Percentiles rank a stretch among this genome's conserved stretches.
Evolutionary conservation across 2,113 vertebrate species (phyloP).

Genomic region (Petromus typicus): DNA sequence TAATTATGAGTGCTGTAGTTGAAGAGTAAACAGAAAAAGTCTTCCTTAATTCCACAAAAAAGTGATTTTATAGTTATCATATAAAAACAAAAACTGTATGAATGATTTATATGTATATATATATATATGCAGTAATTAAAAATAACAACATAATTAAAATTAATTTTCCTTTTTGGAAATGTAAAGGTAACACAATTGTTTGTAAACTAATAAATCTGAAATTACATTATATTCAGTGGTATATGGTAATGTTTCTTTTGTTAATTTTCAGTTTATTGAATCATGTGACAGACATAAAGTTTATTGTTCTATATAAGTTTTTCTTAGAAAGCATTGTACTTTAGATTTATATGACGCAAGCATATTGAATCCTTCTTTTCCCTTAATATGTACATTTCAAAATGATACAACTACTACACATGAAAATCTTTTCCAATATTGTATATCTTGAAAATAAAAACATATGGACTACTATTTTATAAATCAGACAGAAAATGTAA

Average conservation of each 20-base stretch:
- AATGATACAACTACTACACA: slow-evolving; percentile 62
- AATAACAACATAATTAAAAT: slow-evolving; percentile 48
- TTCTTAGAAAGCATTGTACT: slow-evolving; percentile 45
- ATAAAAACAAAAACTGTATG: slow-evolving; percentile 44
- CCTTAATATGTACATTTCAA: slow-evolving; percentile 57
- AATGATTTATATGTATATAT: background rate
- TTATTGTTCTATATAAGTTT: slow-evolving; percentile 35
- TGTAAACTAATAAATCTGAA: slow-evolving; percentile 25
- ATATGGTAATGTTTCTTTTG: slow-evolving; percentile 43
- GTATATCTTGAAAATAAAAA: slow-evolving; percentile 57
- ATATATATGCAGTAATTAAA: slow-evolving; percentile 48
- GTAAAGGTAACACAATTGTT: slow-evolving; percentile 66
- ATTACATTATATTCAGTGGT: slow-evolving; percentile 21
- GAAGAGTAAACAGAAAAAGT: slow-evolving; percentile 50
- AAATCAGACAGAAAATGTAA: slow-evolving; percentile 60
- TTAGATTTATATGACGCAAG: slow-evolving; percentile 56
- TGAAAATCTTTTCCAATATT: slow-evolving; percentile 22
- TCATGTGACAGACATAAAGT: slow-evolving; percentile 56
- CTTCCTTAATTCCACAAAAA: background rate
- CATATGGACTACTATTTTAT: slow-evolving; percentile 52
- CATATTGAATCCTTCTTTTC: slow-evolving; percentile 18
- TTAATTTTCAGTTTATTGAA: slow-evolving; percentile 53
- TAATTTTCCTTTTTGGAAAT: slow-evolving; percentile 55
- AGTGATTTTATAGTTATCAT: slow-evolving; percentile 49
- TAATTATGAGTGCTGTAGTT: slow-evolving; percentile 45